These are phyloP conservation scores for Chelonoidis abingdonii DNA, from an alignment of 2,113 vertebrate species.

Conservation along the genomic window DNA sequence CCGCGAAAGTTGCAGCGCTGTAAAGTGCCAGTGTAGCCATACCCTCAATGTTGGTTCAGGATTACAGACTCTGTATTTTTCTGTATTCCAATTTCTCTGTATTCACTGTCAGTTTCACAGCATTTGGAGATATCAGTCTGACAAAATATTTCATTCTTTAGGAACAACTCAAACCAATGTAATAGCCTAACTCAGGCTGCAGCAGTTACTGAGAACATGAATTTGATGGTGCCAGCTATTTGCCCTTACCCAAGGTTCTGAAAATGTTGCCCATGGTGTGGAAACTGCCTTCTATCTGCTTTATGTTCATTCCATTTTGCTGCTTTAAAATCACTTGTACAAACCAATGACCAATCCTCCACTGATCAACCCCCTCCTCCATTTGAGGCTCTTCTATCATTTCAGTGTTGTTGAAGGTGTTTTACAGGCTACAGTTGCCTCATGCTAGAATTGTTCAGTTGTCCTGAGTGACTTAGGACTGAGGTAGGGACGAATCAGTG, in stretches of 20 bases:
- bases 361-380: not conserved
- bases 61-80: not conserved
- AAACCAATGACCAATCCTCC: not conserved
- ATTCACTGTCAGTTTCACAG: not conserved
- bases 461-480: not conserved
- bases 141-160: not conserved
- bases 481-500: not conserved
- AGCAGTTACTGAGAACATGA: rapidly evolving
- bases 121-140: not conserved
- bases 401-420: not conserved
- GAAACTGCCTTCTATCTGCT: not conserved
- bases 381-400: not conserved
- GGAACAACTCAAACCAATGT: not conserved
- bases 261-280: not conserved
- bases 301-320: not conserved
- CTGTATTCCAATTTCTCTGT: not conserved
- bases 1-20: too few relatives aligned
- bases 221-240: not conserved
- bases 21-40: too few relatives aligned
- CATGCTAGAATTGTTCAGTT: not conserved
- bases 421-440: not conserved
- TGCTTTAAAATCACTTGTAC: not conserved
- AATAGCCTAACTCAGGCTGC: not conserved
- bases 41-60: not conserved
- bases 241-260: not conserved